Evolutionary conservation across 1,140 invertebrate species (phyloP), one percentile per base, ranked within the genome.

Genomic region (Andricus grossulariae): DNA sequence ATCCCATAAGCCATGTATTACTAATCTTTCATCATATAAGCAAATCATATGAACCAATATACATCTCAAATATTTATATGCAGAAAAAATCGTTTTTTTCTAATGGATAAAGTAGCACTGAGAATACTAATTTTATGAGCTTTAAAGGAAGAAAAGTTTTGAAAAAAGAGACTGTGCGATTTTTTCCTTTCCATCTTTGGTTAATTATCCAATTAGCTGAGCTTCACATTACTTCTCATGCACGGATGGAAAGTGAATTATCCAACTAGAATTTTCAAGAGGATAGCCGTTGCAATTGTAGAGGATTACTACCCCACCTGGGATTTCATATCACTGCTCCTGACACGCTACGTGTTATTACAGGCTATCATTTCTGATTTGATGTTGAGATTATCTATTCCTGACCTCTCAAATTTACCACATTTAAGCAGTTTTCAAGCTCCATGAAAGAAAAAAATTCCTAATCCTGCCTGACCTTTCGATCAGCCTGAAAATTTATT

Each of bases 151-250:
- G 25, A 32, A 32, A 32, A 66, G 16, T 13, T n/a, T 16, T 7
- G 45, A 39, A 2, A 10, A 16, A 16, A 66, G 60, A 39, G 39
- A 66, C 15, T n/a, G 5, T 39, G 57, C 39, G 25, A 66, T 15
- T 21, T 21, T 66, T 16, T 57, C 13, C n/a, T 55, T 18, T 55
- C 16, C 15, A 16, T 25, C 16, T 16, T 66, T 66, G 60, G 32
- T n/a, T 66, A 66, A 66, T 66, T 66, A 39, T 66, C 25, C 32
- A 39, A 32, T 66, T 66, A 39, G 60, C n/a, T 66, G 45, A 39
- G 60, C 25, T 66, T 39, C 7, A 13, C 60, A 10, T 21, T 39
- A 12, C 7, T 60, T 60, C 12, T 45, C 15, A 39, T 66, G 60
- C 15, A 2, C 60, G 16, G 39, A 66, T 66, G 60, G 32, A 39